Evolutionary conservation across 2,888 invertebrate genomes (phyloP).

Genomic region (Tupiocoris notatus): DNA sequence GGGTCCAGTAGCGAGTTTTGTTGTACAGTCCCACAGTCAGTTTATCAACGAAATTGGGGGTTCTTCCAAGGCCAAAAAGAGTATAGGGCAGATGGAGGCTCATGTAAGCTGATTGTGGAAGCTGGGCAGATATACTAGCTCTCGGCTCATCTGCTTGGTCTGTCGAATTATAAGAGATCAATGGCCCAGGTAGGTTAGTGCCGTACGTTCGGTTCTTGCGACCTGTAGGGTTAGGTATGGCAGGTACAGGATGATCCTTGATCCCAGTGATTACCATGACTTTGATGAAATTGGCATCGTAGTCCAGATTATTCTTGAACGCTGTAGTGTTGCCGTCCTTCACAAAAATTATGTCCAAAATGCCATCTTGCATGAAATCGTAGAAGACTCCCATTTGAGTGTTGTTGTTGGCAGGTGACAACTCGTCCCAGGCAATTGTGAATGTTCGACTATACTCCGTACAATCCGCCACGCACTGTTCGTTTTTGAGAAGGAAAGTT

Average conservation of each 20-base stretch:
- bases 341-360: conserved; percentile 83
- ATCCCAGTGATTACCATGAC: conserved; percentile 88
- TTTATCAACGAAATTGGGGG: conserved; percentile 94
- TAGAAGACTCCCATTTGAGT: conserved; percentile 86
- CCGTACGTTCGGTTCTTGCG: conserved; percentile 74
- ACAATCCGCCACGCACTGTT: conserved; percentile 64
- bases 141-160: conserved; percentile 82
- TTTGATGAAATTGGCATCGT: conserved; percentile 94
- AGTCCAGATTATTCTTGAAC: conserved; percentile 82
- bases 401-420: conserved; percentile 68
- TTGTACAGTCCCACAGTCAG: conserved; percentile 68
- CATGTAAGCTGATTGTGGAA: conserved; percentile 89
- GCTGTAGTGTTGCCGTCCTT: conserved; percentile 64
- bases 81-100: conserved; percentile 92
- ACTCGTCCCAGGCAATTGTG: conserved; percentile 71
- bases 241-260: conserved; percentile 63
- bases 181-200: conserved; percentile 88
- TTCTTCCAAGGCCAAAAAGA: conserved; percentile 94
- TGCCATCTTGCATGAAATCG: conserved; percentile 91
- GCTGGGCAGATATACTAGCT: conserved; percentile 79
- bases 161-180: conserved; percentile 80
- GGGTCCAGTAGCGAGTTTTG: conserved; percentile 73
- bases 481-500: conserved; percentile 68
- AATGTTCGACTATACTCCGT: conserved; percentile 72
- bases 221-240: conserved; percentile 71